Evolutionary conservation across 2,888 invertebrate species (phyloP), one percentile per base, ranked within the genome.

Genomic region (Heliconius sara): DNA sequence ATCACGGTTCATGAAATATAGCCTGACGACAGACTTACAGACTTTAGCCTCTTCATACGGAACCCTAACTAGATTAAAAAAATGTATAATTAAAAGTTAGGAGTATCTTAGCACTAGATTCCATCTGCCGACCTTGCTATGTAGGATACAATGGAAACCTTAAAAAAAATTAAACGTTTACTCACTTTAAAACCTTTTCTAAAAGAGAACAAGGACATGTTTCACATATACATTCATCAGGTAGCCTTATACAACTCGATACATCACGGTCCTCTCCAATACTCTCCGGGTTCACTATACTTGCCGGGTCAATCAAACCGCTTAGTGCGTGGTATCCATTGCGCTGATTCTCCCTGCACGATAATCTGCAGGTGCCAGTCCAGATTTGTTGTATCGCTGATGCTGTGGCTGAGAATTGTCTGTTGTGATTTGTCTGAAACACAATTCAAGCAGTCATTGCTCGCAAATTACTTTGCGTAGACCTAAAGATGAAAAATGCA

Each of bases 301-400:
- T 84, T 77, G 47, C 63, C 7, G 82, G 74, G 4, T 83, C 83
- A 47, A 84, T 85, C 2, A 85, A 65, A 0, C 84, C 85, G 76
- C 86, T 86, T 43, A 80, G 77, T 2, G 43, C 43, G 6, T 43
- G 25, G 7, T 25, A 70, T 9, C 73, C 77, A 57, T 84, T 86
- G 57, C 79, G 68, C 2, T 81, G 80, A 65, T 82, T 84, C n/a
- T 83, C 85, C 3, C 85, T 85, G 68, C 92, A 93, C 1, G 85
- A 80, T 43, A 88, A 78, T 0, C 85, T 85, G 77, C 92, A 92
- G n/a, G 76, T 84, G 1, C 89, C 88, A 0, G 90, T 86, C 89
- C 91, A 92, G 13, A 92, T 85, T 85, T 91, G 84, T 2, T 86
- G 86, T 47, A 92, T 85, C 12, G 87, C 88, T 3, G 88, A 88